Evolutionary conservation across 2,113 vertebrate species (phyloP), one percentile per base, ranked within the genome.

Genomic region (Coryphaenoides rupestris): DNA sequence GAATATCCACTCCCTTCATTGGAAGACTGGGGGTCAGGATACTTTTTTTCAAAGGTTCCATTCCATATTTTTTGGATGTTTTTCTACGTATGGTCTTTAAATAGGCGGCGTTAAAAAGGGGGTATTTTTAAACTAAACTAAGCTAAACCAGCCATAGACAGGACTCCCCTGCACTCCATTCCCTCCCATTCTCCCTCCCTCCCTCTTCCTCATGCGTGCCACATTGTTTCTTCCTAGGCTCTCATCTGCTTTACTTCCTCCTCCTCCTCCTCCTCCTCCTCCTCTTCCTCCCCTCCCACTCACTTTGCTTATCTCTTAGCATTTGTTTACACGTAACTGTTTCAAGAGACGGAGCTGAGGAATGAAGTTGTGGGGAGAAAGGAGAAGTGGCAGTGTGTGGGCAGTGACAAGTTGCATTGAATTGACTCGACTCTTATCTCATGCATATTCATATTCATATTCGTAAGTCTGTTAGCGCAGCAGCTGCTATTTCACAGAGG

Each of bases 401-500:
- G 79, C 82, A 84, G 78, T 63, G 75, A 74, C 77, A 70, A 28
- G 62, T 65, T 66, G 69, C 47, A 45, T 33, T n/a, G n/a, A n/a
- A 50, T 47, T 52, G 33, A 66, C 56, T 63, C 12, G 77, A 64
- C 65, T 77, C 72, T 72, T 79, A 78, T n/a, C n/a, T n/a, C n/a
- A n/a, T n/a, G n/a, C n/a, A n/a, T n/a, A n/a, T 74, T 70, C 76
- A 68, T 74, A 84, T 83, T 85, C 82, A 84, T 76, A 86, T 86
- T 80, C 73, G 72, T 83, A 40, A 84, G 75, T 73, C 69, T 62
- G 69, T 62, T 73, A 66, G 70, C 63, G 65, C 65, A 69, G 72
- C 84, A 86, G 84, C 78, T 83, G 78, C 69, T 76, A 72, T 69
- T 40, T 40, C 33, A 26, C 70, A 82, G 72, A 76, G 40, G 78